Conservation (phyloP, 2,113 vertebrate species). For the Girardinichthys multiradiatus region DNA sequence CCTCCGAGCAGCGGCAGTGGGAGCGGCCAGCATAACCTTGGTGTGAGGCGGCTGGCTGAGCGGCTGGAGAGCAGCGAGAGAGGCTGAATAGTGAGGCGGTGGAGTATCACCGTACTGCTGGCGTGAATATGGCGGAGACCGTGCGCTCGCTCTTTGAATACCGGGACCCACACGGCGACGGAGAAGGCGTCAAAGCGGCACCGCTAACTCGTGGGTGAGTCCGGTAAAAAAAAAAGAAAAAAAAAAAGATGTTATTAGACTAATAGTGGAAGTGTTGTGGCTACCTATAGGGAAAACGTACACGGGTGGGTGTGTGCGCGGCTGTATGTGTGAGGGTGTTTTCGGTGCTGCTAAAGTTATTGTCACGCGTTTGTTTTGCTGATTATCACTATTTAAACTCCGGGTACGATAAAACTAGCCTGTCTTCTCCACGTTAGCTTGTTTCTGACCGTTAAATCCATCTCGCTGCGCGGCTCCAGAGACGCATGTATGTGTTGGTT, state of each 20-base stretch:
- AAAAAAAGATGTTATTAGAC: conserved; percentile 12
- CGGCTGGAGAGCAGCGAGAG: conserved; percentile 65
- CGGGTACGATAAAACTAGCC: not conserved
- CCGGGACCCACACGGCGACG: conserved; percentile 77
- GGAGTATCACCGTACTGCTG: conserved; percentile 47
- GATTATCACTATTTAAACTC: conserved; percentile 19
- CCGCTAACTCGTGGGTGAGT: conserved; percentile 77
- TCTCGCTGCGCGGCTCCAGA: conserved; percentile 45
- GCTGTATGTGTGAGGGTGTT: conserved; percentile 45
- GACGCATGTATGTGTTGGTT: conserved; percentile 41
- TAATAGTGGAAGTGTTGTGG: conserved; percentile 19
- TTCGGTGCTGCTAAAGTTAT: conserved; percentile 66
- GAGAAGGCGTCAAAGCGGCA: conserved; percentile 70
- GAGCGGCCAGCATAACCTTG: conserved; percentile 74
- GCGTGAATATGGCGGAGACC: conserved; percentile 80
- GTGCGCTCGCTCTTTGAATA: conserved; percentile 78
- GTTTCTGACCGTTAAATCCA: conserved; percentile 33
- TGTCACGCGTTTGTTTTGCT: conserved; percentile 11
- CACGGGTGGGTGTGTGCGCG: conserved; percentile 66
- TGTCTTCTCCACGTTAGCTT: conserved; percentile 1
- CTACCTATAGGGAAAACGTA: conserved; percentile 47
- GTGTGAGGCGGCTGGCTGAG: conserved; percentile 63
- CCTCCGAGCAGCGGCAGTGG: conserved; percentile 56
- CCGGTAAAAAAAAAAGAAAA: not conserved
- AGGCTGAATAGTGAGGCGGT: conserved; percentile 48